Percentiles rank a stretch among this genome's conserved stretches.
Conservation (phyloP, 2,797 vertebrate genomes). For the Cyprinella venusta region DNA sequence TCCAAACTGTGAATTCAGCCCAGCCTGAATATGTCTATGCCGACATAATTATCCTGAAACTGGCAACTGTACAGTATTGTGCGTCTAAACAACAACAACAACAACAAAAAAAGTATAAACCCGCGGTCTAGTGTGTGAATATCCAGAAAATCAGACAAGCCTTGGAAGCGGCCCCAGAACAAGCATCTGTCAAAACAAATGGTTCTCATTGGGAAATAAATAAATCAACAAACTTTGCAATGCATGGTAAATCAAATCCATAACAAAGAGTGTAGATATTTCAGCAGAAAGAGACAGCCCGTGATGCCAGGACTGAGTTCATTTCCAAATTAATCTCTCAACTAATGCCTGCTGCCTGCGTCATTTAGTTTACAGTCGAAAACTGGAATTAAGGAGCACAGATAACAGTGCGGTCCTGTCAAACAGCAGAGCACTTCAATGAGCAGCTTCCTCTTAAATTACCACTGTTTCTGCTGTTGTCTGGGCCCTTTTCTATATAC, state of each 20-base stretch:
- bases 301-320: conserved; percentile 59
- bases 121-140: conserved; percentile 74
- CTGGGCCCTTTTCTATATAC: background rate
- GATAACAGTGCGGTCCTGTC: conserved; percentile 52
- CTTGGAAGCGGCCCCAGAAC: conserved; percentile 81
- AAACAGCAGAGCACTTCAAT: conserved; percentile 53
- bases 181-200: conserved; percentile 85
- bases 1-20: conserved; percentile 63
- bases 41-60: conserved; percentile 74
- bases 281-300: conserved; percentile 62
- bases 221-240: conserved; percentile 71
- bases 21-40: conserved; percentile 67
- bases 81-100: conserved; percentile 79
- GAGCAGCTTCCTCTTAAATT: conserved; percentile 42
- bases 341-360: conserved; percentile 51
- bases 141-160: conserved; percentile 79
- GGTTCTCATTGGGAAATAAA: conserved; percentile 73
- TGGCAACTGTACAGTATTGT: conserved; percentile 79
- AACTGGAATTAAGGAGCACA: conserved; percentile 50
- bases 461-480: conserved; percentile 48
- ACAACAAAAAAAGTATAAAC: conserved; percentile 76
- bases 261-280: conserved; percentile 68
- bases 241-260: conserved; percentile 64
- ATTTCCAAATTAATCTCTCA: conserved; percentile 60
- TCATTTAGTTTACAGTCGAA: conserved; percentile 58